phyloP scores from a whole-genome alignment of 1,140 invertebrate genomes.

The Aphaenogaster rudis region DNA sequence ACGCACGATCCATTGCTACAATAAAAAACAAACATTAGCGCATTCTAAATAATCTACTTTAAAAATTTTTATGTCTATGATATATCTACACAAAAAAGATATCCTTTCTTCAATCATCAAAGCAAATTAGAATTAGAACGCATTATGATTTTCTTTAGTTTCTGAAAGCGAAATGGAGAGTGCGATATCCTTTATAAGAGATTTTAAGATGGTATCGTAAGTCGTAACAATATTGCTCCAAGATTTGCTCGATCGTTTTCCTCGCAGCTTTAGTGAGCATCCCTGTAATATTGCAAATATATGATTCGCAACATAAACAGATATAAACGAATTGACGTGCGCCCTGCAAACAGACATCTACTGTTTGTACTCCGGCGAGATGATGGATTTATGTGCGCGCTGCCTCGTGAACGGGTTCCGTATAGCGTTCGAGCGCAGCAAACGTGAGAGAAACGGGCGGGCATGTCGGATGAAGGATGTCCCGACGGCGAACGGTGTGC shows the following conservation, averaged over 20 bases:
- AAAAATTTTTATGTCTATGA: neutral
- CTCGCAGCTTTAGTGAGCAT: neutral
- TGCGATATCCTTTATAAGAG: neutral
- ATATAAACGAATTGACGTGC: conserved; percentile 31
- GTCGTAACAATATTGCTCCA: neutral
- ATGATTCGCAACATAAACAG: conserved; percentile 37
- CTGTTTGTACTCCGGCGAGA: conserved; percentile 17
- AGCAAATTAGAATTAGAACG: neutral
- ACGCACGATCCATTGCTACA: neutral
- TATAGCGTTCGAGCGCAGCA: neutral
- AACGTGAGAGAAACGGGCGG: conserved; percentile 31
- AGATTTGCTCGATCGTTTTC: neutral
- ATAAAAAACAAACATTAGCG: neutral
- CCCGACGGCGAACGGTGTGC: neutral
- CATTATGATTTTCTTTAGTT: neutral
- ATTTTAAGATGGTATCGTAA: neutral
- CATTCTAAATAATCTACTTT: neutral
- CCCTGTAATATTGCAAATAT: conserved; percentile 58
- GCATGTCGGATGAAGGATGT: neutral
- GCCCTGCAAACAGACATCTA: conserved; percentile 22
- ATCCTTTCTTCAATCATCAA: neutral
- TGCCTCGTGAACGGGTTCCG: conserved; percentile 17
- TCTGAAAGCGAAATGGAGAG: neutral
- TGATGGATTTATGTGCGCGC: conserved; percentile 51
- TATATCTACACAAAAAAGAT: neutral